phyloP scores from a whole-genome alignment of 2,113 vertebrate genomes.

The Centropristis striata region DNA sequence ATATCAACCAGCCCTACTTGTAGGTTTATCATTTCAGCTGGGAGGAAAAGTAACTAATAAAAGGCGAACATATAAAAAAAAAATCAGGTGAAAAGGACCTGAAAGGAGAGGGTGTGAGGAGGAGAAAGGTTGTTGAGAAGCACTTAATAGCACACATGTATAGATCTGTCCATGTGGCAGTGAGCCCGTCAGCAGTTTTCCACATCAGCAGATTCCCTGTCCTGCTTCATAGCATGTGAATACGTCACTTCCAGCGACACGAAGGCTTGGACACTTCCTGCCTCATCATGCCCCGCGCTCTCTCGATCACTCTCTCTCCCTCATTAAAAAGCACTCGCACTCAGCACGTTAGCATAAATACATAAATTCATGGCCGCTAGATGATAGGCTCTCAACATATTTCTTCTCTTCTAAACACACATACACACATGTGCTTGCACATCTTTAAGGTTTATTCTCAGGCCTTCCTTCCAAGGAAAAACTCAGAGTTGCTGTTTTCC shows the following conservation, averaged over 20 bases:
- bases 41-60: background rate
- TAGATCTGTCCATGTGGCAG: conserved; percentile 47
- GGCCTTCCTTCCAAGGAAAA: conserved; percentile 9
- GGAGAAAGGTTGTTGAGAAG: background rate
- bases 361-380: conserved; percentile 59
- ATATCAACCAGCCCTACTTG: too few relatives aligned
- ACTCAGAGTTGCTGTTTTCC: background rate
- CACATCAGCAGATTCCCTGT: conserved; percentile 38
- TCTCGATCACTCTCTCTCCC: conserved; percentile 28
- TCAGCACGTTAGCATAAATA: conserved; percentile 69
- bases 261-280: conserved; percentile 41
- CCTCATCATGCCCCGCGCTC: conserved; percentile 38
- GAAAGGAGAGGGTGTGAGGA: background rate
- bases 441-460: conserved; percentile 21
- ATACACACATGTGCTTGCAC: conserved; percentile 27
- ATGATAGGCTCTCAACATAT: conserved; percentile 41
- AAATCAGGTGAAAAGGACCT: background rate
- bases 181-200: conserved; percentile 62
- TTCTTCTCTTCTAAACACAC: conserved; percentile 15
- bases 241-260: conserved; percentile 40
- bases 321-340: conserved; percentile 69
- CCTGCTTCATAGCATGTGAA: conserved; percentile 40
- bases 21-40: background rate
- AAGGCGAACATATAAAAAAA: background rate
- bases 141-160: conserved; percentile 26